Base-by-base conservation (phyloP, 2,888 invertebrate species). In the Campaea margaritaria region DNA sequence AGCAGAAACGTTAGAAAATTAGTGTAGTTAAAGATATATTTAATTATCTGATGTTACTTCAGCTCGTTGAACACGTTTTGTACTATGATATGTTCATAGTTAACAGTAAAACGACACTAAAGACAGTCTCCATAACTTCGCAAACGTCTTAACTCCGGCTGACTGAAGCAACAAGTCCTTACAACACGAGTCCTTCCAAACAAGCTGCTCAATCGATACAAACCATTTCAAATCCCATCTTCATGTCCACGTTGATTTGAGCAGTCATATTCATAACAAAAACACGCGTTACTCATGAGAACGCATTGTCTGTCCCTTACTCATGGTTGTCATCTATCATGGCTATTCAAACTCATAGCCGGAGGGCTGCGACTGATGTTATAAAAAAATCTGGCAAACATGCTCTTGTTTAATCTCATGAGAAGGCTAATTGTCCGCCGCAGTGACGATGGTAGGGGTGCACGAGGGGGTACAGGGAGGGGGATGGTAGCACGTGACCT, bases 391-490 rank as follows among this genome's bases (percentile, higher is more conserved):
- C 75, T 72, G 67, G 74, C 79, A 82, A 86, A 84, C 79, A 82
- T 69, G 73, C 75, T 73, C 85, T 89, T 86, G 83, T 88, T 87
- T 89, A 91, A 89, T 89, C 88, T 88, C 88, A 88, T 88, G 89
- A 90, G 86, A 87, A 83, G 83, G 86, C 89, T 91, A 91, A 91
- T 92, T 91, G 91, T 90, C 84, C 87, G 74, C 76, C 75, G 88
- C 85, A 89, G 87, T 90, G 91, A 89, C 74, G 85, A 89, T 89
- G 91, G 50, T 38, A 14, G 36, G 27, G 60, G 54, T 49, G 49
- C 54, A 62, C 58, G 60, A 58, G 56, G 64, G 53, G 52, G 39
- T 36, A 13, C 9, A 58, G 61, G 64, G 65, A 68, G 72, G 72
- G 75, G 74, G 68, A 70, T 64, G 68, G 70, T 75, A 80, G 79